phyloP scores from a whole-genome alignment of 2,113 vertebrate species.

The Arvicanthis niloticus region DNA sequence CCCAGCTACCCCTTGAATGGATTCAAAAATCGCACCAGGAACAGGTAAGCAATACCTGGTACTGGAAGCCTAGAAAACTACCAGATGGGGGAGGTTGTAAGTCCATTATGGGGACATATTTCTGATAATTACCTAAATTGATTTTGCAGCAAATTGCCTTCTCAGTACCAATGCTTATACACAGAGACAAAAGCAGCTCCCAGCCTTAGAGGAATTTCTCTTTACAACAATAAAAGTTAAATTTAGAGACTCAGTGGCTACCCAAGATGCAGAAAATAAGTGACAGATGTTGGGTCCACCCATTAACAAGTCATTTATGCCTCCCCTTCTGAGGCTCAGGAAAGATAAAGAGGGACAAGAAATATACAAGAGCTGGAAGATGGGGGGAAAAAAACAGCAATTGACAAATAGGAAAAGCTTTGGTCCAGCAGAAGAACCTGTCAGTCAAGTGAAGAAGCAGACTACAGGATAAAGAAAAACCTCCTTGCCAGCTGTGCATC shows the following conservation, averaged over 20 bases:
- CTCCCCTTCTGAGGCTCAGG: not conserved
- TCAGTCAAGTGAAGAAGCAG: not conserved
- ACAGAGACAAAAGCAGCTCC: not conserved
- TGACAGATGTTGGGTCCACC: not conserved
- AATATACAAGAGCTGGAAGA: not conserved
- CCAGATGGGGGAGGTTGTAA: not conserved
- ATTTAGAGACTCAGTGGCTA: not conserved
- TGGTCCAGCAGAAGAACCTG: not conserved
- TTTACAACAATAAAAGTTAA: not conserved
- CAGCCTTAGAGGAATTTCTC: not conserved
- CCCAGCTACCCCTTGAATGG: not conserved
- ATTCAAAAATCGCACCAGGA: too few species aligned
- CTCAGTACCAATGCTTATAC: not conserved
- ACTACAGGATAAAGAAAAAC: not conserved
- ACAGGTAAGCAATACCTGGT: not conserved
- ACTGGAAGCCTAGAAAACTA: not conserved
- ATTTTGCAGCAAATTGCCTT: not conserved
- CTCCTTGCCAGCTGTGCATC: not conserved
- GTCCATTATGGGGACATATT: not conserved
- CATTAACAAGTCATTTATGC: not conserved
- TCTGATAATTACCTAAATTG: not conserved
- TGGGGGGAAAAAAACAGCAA: not conserved
- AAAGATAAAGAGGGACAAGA: not conserved
- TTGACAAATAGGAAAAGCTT: not conserved
- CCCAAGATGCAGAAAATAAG: not conserved